Conservation (phyloP, 2,888 invertebrate species). For the Diarsia brunnea region DNA sequence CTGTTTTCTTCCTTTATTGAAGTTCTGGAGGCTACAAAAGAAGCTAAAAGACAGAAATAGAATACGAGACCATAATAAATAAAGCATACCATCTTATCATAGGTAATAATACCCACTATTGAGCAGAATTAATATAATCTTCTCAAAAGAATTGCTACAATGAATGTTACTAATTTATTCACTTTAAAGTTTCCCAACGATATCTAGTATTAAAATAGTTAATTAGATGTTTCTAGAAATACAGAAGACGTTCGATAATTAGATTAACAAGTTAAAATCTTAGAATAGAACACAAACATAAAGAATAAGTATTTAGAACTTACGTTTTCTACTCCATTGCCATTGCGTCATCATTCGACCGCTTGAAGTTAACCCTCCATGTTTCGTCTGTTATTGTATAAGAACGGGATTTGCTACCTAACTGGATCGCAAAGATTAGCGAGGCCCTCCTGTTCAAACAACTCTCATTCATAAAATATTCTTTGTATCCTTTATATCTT, state of each 20-base stretch:
- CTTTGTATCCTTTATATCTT: neutral
- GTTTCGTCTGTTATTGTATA: neutral
- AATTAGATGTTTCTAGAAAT: constrained; percentile 1
- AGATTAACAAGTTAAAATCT: constrained; percentile 1
- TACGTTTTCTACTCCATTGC: neutral
- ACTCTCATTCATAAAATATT: neutral
- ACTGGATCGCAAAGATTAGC: neutral
- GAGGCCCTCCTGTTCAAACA: constrained; percentile 13
- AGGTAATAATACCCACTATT: neutral
- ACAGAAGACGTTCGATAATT: neutral
- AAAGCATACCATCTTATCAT: neutral
- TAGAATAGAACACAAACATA: neutral
- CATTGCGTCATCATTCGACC: neutral
- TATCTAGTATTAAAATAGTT: neutral
- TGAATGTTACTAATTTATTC: constrained; percentile 6
- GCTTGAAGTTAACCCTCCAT: neutral
- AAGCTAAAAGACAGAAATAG: neutral
- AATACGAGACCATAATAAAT: neutral
- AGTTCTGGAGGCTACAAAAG: no score
- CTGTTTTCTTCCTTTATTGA: no score
- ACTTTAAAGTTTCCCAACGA: neutral
- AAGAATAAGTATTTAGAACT: no score
- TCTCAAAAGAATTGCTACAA: neutral
- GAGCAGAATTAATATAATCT: neutral
- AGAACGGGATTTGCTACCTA: neutral